These are phyloP conservation scores for Bradynema listronoti DNA, from an alignment of 1,140 invertebrate genomes.

Conservation along the genomic window DNA sequence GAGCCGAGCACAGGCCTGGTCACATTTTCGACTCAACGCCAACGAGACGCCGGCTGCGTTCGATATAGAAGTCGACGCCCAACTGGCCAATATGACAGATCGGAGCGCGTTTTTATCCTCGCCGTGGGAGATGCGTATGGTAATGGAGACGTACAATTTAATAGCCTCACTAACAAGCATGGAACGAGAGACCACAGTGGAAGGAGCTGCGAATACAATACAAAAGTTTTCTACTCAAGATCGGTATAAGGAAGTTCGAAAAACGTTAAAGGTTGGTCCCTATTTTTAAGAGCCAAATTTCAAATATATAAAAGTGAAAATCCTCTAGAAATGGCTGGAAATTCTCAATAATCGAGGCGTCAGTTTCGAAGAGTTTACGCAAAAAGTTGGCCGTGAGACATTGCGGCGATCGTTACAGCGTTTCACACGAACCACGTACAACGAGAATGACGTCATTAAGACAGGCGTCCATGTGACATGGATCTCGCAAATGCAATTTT, in stretches of 20 bases:
- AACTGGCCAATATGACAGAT: conserved; percentile 36
- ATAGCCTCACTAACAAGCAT: conserved; percentile 32
- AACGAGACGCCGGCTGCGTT: conserved; percentile 24
- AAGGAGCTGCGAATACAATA: conserved; percentile 30
- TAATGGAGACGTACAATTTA: conserved; percentile 40
- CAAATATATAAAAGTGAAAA: conserved; percentile 5
- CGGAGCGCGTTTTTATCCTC: conserved; percentile 20
- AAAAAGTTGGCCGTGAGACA: conserved; percentile 44
- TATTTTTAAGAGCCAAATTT: background rate
- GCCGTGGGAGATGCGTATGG: conserved; percentile 38
- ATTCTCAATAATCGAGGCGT: conserved; percentile 37
- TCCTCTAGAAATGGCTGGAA: conserved; percentile 45
- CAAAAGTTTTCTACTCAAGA: conserved; percentile 24
- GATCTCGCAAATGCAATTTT: conserved; percentile 57
- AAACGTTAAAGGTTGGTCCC: conserved; percentile 37
- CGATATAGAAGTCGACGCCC: conserved; percentile 22
- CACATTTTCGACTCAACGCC: conserved; percentile 31
- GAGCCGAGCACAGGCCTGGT: conserved; percentile 39
- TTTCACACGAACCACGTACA: conserved; percentile 50
- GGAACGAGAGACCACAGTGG: conserved; percentile 41
- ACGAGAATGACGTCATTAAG: conserved; percentile 49
- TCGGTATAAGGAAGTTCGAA: conserved; percentile 31
- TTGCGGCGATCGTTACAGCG: conserved; percentile 50
- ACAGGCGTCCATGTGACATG: conserved; percentile 49
- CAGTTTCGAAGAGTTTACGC: conserved; percentile 54